Evolutionary conservation across 2,888 invertebrate genomes (phyloP).

Genomic region (Drosophila borealis): DNA sequence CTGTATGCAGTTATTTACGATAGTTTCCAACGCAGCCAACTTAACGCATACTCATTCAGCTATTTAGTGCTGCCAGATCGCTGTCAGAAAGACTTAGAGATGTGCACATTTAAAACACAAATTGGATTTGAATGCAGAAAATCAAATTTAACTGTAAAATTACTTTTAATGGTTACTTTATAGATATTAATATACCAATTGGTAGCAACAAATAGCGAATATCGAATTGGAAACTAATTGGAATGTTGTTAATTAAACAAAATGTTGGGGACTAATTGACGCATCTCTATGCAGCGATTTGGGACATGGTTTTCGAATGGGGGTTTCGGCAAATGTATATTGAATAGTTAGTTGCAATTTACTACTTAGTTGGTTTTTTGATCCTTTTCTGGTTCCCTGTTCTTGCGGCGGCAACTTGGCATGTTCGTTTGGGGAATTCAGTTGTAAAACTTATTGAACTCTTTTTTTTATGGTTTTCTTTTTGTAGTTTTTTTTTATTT

Average conservation of each 20-base stretch:
- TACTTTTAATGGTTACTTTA: background rate
- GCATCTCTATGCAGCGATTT: slow-evolving; percentile 23
- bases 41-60: slow-evolving; percentile 1
- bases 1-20: no score
- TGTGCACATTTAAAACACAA: background rate
- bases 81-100: background rate
- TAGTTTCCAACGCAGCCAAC: slow-evolving; percentile 7
- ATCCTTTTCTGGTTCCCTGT: slow-evolving; percentile 50
- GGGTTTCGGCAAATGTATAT: slow-evolving; percentile 11
- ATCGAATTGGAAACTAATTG: slow-evolving; percentile 8
- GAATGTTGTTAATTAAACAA: slow-evolving; percentile 18
- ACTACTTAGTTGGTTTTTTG: slow-evolving; percentile 37
- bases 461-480: slow-evolving; percentile 6
- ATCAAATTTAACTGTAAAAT: background rate
- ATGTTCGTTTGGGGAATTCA: slow-evolving; percentile 54
- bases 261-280: slow-evolving; percentile 27
- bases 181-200: background rate
- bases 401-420: slow-evolving; percentile 39
- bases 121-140: background rate
- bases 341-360: slow-evolving; percentile 7
- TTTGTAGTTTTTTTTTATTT: background rate
- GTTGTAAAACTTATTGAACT: slow-evolving; percentile 43
- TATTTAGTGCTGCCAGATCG: background rate
- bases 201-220: slow-evolving; percentile 14
- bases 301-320: background rate